These are phyloP conservation scores for Fundulus diaphanus DNA, from an alignment of 2,797 vertebrate species.

Conservation along the genomic window DNA sequence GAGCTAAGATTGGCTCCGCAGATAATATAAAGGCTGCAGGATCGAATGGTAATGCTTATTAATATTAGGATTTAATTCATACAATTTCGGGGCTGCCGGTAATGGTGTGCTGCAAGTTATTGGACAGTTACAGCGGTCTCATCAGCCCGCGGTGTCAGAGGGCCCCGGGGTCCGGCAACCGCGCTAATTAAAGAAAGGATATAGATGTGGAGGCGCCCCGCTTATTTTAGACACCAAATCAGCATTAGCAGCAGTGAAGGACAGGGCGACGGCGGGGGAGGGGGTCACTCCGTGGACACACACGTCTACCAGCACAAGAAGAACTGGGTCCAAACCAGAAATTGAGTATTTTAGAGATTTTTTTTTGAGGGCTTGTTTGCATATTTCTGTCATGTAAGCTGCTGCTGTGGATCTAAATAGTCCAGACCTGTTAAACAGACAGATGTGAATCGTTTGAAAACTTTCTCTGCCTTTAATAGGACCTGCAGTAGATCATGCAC, in stretches of 20 bases:
- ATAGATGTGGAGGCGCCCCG: constrained; percentile 74
- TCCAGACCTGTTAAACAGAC: background rate
- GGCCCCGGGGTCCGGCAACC: constrained; percentile 63
- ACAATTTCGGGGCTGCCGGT: constrained; percentile 74
- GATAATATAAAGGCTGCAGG: constrained; percentile 69
- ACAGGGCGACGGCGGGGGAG: constrained; percentile 63
- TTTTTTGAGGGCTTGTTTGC: background rate
- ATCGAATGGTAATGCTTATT: constrained; percentile 79
- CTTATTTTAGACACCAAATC: constrained; percentile 76
- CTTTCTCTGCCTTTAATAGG: too few relatives aligned
- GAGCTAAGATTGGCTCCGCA: constrained; percentile 68
- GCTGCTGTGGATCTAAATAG: background rate
- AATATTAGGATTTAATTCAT: constrained; percentile 87
- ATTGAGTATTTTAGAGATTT: background rate
- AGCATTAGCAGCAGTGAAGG: constrained; percentile 82
- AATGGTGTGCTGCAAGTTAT: constrained; percentile 80
- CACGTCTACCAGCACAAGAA: background rate
- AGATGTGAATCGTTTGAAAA: background rate
- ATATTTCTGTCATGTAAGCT: background rate
- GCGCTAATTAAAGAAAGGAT: constrained; percentile 84
- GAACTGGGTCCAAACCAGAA: background rate
- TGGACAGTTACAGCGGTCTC: constrained; percentile 83
- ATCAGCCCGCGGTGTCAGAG: constrained; percentile 82
- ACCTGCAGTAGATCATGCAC: background rate
- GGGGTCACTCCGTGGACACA: constrained; percentile 33